Base-by-base conservation (phyloP, 2,888 invertebrate genomes). In the Asteroscopus sphinx region DNA sequence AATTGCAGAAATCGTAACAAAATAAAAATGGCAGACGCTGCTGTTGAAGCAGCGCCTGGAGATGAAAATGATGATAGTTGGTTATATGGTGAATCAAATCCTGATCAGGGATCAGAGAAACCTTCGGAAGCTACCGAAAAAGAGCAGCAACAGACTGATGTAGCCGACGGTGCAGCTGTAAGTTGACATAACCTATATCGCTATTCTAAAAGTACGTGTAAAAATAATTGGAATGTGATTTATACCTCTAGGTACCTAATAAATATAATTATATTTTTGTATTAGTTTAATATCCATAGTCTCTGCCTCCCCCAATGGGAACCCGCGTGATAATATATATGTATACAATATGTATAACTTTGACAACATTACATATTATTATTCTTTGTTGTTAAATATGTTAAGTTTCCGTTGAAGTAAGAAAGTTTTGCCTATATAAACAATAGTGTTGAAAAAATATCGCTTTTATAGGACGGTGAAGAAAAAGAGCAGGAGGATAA, bases 21-120 rank as follows among this genome's bases (percentile, higher is more conserved):
- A 47, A 44, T 41, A 44, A 63, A 60, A 61, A 93, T 93, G 93
- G 90, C 91, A 86, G 92, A 92, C 66, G 76, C 87, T 66, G 88
- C 79, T 25, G 86, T 89, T 16, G 92, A 92, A 78, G 68, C 87
- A 15, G 82, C 88, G 53, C 86, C 91, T 16, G 89, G 89, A 25
- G 93, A 93, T 80, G 96, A 96, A 87, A 97, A 97, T 89, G 98
- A 98, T 85, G 98, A 98, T 93, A 97, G 96, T 83, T 98, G 98
- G 98, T 93, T 98, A 60, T 98, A 98, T 81, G 98, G 98, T 15
- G 97, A 97, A 79, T 96, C 96, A 0, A 96, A 95, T 78, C 94
- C 95, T 28, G 95, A 94, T 42, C 87, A 85, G 61, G 51, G 55
- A 41, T 64, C 65, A 9, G 83, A 84, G 11, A 83, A 86, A 65